Conservation (phyloP, 92 coral and sea anemone species). For the Parazoanthus swiftii region DNA sequence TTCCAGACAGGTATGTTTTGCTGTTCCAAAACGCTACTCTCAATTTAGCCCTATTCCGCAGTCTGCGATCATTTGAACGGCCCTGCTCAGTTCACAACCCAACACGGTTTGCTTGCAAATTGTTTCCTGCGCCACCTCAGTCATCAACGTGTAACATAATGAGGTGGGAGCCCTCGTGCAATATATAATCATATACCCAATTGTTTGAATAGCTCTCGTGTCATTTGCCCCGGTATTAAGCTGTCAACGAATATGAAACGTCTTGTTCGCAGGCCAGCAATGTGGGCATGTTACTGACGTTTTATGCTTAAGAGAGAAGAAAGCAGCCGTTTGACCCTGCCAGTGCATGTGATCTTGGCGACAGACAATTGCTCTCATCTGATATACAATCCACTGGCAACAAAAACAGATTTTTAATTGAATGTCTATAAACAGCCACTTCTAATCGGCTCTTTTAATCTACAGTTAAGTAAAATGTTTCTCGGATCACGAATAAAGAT, state of each 20-base stretch:
- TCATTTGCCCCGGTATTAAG: constrained; percentile 24
- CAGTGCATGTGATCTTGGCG: constrained; percentile 1
- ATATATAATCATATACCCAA: background rate
- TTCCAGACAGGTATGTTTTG: background rate
- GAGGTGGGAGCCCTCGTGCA: constrained; percentile 6
- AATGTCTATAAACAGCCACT: constrained; percentile 24
- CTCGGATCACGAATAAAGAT: background rate
- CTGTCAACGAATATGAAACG: constrained; percentile 16
- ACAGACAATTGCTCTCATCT: constrained; percentile 19
- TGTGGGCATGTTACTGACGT: background rate
- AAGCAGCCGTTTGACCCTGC: constrained; percentile 29
- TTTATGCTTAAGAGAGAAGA: background rate
- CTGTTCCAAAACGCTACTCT: background rate
- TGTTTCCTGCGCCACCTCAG: background rate
- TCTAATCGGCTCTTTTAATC: constrained; percentile 7
- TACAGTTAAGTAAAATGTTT: background rate
- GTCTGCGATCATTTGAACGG: background rate
- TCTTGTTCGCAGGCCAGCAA: background rate
- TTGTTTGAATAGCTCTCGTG: constrained; percentile 17
- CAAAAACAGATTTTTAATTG: constrained; percentile 10
- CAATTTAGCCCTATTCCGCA: background rate
- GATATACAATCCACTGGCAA: background rate
- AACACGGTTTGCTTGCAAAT: background rate
- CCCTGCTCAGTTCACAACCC: background rate
- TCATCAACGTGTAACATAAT: background rate